phyloP scores from a whole-genome alignment of 2,797 vertebrate species.

The Coregonus sp. region DNA sequence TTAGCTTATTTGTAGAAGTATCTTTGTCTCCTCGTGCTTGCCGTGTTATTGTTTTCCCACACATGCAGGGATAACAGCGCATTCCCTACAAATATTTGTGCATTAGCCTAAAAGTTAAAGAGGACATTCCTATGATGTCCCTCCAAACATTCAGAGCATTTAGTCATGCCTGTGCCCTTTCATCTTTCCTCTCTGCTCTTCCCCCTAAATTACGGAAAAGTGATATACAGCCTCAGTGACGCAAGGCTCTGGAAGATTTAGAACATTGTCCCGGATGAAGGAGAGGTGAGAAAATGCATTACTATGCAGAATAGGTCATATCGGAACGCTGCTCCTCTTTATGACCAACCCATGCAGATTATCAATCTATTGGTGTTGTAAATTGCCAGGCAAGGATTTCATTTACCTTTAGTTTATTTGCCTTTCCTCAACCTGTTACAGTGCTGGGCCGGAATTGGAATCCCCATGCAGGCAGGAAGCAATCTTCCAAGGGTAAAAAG shows the following conservation, averaged over 20 bases:
- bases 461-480: conserved; percentile 53
- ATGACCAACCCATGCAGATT: conserved; percentile 67
- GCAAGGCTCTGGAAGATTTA: conserved; percentile 79
- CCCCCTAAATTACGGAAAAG: conserved; percentile 71
- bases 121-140: conserved; percentile 48
- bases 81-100: conserved; percentile 44
- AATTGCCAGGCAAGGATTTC: conserved; percentile 73
- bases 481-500: conserved; percentile 70
- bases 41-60: not conserved
- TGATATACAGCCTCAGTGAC: conserved; percentile 73
- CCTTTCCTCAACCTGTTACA: conserved; percentile 62
- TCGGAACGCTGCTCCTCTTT: conserved; percentile 68
- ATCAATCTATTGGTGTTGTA: conserved; percentile 76
- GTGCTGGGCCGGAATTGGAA: conserved; percentile 68
- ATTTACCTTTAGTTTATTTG: conserved; percentile 77
- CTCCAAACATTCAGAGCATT: conserved; percentile 63
- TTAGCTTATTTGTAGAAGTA: not conserved
- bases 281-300: conserved; percentile 79
- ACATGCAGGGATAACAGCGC: not conserved
- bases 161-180: conserved; percentile 65
- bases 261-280: conserved; percentile 76
- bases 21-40: not conserved
- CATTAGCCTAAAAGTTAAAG: conserved; percentile 56
- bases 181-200: conserved; percentile 60
- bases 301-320: conserved; percentile 78